Evolutionary conservation across 23 tunicate genomes (phyloP), one percentile per base, ranked within the genome.

Genomic region (Trididemnum nubilum): DNA sequence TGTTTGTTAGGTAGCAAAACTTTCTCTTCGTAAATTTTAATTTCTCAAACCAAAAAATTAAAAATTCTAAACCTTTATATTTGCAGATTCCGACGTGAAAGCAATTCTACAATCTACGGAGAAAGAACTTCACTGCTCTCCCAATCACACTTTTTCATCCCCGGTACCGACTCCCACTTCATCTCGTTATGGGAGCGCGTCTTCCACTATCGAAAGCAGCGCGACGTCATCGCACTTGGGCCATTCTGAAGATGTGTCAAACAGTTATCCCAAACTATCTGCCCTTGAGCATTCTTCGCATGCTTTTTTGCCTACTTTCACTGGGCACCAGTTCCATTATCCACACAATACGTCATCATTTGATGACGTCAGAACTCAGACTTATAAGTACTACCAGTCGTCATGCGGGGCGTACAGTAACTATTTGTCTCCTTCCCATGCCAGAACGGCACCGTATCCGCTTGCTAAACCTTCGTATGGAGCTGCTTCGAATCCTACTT

Each of bases 361-460:
- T 63, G 91, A 92, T 79, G 97, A 92, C 85, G 81, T 72, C 44
- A 82, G 97, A 72, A 72, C 89, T 18, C 65, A 35, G 19, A 73
- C 84, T n/a, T 92, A 86, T 64, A 92, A 92, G 59, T 92, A 86
- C 35, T 86, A 88, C 21, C 90, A 91, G 44, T 81, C 97, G 49
- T 77, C 86, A 23, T 65, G 67, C 49, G 83, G 80, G 12, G 82
- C 83, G 23, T 92, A 92, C 64, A 83, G 91, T 5, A 76, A 84
- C 7, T 92, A 92, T 64, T 63, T 85, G 35, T 66, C 90, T 2
- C 51, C 91, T 5, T 18, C 81, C n/a, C 97, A 92, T 33, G 36
- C 85, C 19, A 66, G 97, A 35, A 79, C 81, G 19, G 51, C 88
- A 3, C 97, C 97, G 0, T 92, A 92, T 71, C 88, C 97, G 21